Conservation (phyloP, 1,140 invertebrate species). For the Charaxes varanes region DNA sequence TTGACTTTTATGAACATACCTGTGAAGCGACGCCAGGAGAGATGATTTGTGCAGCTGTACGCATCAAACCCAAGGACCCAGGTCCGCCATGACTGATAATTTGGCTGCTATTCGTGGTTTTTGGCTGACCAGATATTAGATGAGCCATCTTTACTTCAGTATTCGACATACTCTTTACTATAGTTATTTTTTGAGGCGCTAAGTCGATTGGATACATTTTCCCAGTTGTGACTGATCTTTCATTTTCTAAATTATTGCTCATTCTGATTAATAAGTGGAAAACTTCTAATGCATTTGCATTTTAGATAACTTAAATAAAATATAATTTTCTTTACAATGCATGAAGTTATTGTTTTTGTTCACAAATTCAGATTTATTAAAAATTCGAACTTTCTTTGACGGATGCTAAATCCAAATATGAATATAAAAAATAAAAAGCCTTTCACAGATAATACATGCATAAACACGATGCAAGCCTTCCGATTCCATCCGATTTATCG, state of each 20-base stretch:
- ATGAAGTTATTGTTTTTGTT: constrained; percentile 5
- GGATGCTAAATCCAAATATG: constrained; percentile 21
- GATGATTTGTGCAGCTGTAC: constrained; percentile 57
- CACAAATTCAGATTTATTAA: constrained; percentile 9
- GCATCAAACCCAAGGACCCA: constrained; percentile 48
- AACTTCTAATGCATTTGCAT: constrained; percentile 10
- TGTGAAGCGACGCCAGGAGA: constrained; percentile 54
- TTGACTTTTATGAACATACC: constrained; percentile 25
- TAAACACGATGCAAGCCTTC: no score
- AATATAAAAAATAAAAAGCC: no score
- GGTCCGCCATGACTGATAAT: constrained; percentile 45
- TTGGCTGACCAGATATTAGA: constrained; percentile 50
- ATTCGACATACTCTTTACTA: constrained; percentile 64
- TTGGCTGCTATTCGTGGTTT: constrained; percentile 44
- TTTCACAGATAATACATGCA: no score
- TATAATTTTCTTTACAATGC: neutral
- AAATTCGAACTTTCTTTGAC: constrained; percentile 32
- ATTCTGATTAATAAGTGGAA: constrained; percentile 19
- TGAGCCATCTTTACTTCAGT: constrained; percentile 64
- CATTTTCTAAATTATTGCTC: constrained; percentile 63
- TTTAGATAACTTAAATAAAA: constrained; percentile 11
- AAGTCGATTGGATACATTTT: constrained; percentile 72
- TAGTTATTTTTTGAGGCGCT: constrained; percentile 68
- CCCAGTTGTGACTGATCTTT: constrained; percentile 52
- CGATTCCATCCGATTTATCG: no score